Conservation (phyloP, 2,888 invertebrate genomes). For the Dorcus parallelipipedus region DNA sequence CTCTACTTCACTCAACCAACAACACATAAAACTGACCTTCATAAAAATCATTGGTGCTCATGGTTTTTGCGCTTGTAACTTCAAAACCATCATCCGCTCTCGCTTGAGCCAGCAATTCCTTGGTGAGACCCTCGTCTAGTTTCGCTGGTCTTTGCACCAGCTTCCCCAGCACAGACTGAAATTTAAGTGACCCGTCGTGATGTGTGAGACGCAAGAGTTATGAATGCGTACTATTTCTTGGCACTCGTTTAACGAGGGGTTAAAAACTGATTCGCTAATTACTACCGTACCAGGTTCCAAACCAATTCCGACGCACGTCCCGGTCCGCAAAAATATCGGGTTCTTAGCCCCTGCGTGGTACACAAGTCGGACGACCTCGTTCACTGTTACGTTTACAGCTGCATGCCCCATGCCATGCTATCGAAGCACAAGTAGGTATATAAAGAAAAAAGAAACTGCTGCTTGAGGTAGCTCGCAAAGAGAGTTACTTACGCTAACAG, state of each 20-base stretch:
- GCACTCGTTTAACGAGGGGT: conserved; percentile 77
- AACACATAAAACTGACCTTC: conserved; percentile 54
- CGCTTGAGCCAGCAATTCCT: conserved; percentile 50
- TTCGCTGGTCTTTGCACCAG: conserved; percentile 52
- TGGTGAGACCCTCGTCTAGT: conserved; percentile 55
- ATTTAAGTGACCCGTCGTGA: background rate
- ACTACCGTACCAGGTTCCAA: conserved; percentile 91
- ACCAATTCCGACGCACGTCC: conserved; percentile 92
- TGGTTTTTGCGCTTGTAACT: conserved; percentile 64
- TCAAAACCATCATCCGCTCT: conserved; percentile 49
- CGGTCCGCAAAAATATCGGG: conserved; percentile 89
- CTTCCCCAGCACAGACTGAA: conserved; percentile 44
- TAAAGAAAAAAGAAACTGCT: background rate
- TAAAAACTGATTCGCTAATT: conserved; percentile 88
- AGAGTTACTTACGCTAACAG: conserved; percentile 70
- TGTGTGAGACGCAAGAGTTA: background rate
- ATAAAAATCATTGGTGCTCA: conserved; percentile 78
- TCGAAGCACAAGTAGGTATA: conserved; percentile 3
- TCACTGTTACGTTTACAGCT: conserved; percentile 90
- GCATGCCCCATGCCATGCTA: conserved; percentile 99
- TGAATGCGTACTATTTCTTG: conserved; percentile 60
- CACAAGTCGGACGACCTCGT: conserved; percentile 96
- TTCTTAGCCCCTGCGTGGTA: conserved; percentile 85
- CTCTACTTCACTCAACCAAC: background rate
- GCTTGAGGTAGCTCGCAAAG: no score